A percentile compares a stretch with the other conserved stretches of the same genome.
phyloP scores from a whole-genome alignment of 2,113 vertebrate genomes.

The Xyliphius kryptos region DNA sequence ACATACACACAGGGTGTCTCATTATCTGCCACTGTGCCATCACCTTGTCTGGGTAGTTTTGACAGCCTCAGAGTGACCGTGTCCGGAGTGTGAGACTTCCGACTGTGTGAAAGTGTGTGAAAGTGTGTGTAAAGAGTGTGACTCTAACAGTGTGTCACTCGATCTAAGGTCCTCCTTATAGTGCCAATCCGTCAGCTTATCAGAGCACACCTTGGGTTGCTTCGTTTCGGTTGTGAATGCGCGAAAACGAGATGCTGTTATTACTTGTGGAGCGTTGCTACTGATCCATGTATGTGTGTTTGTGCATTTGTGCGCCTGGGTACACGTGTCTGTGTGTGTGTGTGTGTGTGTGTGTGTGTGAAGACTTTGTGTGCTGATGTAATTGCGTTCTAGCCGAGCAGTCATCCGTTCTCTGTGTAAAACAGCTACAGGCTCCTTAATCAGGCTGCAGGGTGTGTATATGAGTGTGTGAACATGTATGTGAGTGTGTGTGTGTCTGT shows the following conservation, averaged over 20 bases:
- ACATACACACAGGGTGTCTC: too few relatives aligned
- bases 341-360: constrained; percentile 9
- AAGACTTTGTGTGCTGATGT: constrained; percentile 74
- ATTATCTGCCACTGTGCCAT: too few relatives aligned
- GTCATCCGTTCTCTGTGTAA: constrained; percentile 99
- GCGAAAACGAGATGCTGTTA: constrained; percentile 88
- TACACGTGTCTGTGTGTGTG: not conserved
- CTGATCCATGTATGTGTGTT: constrained; percentile 67
- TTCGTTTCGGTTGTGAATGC: constrained; percentile 99
- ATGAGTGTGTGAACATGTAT: constrained; percentile 22
- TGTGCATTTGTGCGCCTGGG: not conserved
- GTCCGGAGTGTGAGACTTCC: too few relatives aligned
- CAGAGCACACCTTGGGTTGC: constrained; percentile 75
- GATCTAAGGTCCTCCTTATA: too few relatives aligned
- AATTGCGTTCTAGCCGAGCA: constrained; percentile 99
- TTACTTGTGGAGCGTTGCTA: constrained; percentile 78
- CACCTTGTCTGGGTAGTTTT: too few relatives aligned
- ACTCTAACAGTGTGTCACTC: too few relatives aligned
- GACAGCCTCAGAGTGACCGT: too few relatives aligned
- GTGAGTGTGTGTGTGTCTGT: constrained; percentile 80
- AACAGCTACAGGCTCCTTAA: constrained; percentile 99
- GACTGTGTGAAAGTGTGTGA: too few relatives aligned
- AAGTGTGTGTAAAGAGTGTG: too few relatives aligned
- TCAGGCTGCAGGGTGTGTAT: constrained; percentile 81
- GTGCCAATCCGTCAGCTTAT: too few relatives aligned